Evolutionary conservation across 2,113 vertebrate genomes (phyloP), one percentile per base, ranked within the genome.

Genomic region (Campylomormyrus tamandua): DNA sequence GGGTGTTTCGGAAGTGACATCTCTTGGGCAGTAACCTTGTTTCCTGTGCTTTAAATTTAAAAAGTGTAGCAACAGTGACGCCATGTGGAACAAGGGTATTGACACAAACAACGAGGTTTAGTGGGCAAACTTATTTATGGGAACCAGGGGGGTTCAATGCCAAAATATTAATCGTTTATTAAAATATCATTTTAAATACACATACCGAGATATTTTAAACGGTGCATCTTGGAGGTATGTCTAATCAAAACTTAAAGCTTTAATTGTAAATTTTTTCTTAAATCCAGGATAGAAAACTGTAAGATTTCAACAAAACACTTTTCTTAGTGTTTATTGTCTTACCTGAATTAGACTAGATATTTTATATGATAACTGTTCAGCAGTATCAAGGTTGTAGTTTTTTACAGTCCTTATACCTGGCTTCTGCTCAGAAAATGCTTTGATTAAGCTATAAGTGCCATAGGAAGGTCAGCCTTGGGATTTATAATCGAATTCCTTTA

Each of bases 1-100:
- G 95, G 96, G 96, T 92, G 96, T 95, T 95, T 96, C 96, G 96
- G 96, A 96, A 96, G 96, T 96, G 96, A 96, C 96, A 95, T 96
- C 95, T 95, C 95, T 95, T 93, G 95, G 95, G 95, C 95, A 94
- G 95, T 96, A 95, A 96, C 95, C 96, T 95, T 94, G 95, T 95
- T 96, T 96, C 96, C 96, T 96, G 95, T 95, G 93, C 93, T 93
- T 93, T 94, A 93, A 31, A 48, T 53, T 50, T 17, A 91, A 94
- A 91, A 92, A 93, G 90, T 92, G 94, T 93, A 94, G 95, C 95
- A 94, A 95, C 94, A 95, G 94, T 94, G 96, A 95, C 95, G 93
- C 95, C 95, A 89, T 94, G 95, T 96, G 96, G 95, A 94, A 91
- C 90, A 89, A 91, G 91, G 6, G 13, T 27, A 21, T 52, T 21